These are phyloP conservation scores for Leuctra nigra DNA, from an alignment of 2,888 invertebrate genomes.

Conservation along the genomic window DNA sequence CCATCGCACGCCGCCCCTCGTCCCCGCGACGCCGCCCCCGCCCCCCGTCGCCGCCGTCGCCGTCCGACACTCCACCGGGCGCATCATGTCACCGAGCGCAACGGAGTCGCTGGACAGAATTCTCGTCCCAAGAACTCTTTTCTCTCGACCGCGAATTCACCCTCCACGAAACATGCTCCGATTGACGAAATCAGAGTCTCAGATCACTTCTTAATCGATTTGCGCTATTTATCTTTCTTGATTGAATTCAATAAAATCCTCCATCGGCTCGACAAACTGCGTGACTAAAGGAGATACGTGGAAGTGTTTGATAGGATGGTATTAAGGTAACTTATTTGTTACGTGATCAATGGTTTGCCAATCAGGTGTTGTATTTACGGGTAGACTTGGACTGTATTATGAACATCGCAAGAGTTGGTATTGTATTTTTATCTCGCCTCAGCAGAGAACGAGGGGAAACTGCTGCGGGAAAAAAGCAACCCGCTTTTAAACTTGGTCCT, in stretches of 20 bases:
- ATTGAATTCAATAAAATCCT: not conserved
- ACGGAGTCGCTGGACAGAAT: not conserved
- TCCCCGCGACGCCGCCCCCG: not conserved
- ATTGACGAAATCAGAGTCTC: not conserved
- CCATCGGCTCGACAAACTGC: not conserved
- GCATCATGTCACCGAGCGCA: not conserved
- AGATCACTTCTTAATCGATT: not conserved
- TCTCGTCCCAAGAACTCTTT: not conserved
- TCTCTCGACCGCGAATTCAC: slow-evolving; percentile 1
- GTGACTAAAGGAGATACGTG: no score
- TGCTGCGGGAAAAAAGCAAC: no score
- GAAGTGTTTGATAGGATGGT: no score
- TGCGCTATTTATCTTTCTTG: not conserved
- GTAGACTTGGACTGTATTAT: no score
- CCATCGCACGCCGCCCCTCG: slow-evolving; percentile 41
- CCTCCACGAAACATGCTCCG: not conserved
- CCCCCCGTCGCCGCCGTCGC: not conserved
- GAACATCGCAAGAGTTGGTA: no score
- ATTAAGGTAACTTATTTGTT: no score
- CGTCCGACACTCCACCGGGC: slow-evolving; percentile 3
- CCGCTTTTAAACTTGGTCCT: no score
- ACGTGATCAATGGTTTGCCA: no score
- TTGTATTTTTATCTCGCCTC: no score
- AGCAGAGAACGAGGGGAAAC: no score
- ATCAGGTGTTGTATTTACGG: no score